These are phyloP conservation scores for Latrodectus hesperus DNA, from an alignment of 2,888 invertebrate genomes.

Conservation along the genomic window DNA sequence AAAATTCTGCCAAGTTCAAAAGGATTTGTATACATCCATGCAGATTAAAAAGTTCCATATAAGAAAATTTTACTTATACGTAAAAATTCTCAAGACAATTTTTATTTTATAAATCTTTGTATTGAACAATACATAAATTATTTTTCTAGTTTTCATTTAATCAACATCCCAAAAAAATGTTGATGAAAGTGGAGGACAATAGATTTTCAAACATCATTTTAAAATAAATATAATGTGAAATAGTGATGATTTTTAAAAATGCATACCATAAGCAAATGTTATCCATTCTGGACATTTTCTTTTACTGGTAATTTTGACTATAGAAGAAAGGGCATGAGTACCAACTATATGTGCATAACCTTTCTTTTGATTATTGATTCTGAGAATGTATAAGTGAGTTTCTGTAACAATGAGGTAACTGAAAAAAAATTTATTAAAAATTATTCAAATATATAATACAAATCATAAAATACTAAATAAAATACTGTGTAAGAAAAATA, in stretches of 20 bases:
- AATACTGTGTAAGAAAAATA: too few species aligned
- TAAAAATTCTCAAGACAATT: too few species aligned
- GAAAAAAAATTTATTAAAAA: slow-evolving; percentile 71
- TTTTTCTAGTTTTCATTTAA: too few species aligned
- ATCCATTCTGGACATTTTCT: slow-evolving; percentile 96
- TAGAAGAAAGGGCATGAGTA: slow-evolving; percentile 89
- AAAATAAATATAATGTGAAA: neutral
- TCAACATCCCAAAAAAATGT: too few species aligned
- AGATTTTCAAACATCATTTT: neutral
- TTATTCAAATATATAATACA: neutral
- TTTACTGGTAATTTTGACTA: slow-evolving; percentile 97
- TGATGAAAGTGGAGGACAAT: too few species aligned
- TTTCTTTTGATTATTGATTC: slow-evolving; percentile 82
- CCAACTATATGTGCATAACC: slow-evolving; percentile 90
- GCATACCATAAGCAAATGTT: slow-evolving; percentile 92
- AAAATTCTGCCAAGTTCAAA: too few species aligned
- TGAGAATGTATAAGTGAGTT: slow-evolving; percentile 88
- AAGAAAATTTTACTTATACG: too few species aligned
- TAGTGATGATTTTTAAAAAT: neutral
- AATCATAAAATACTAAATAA: too few species aligned
- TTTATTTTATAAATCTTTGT: too few species aligned
- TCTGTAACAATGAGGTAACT: slow-evolving; percentile 90
- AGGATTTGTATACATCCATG: too few species aligned
- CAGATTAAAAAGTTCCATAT: too few species aligned
- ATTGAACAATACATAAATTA: too few species aligned